These are phyloP conservation scores for Vulpes lagopus DNA, from an alignment of 2,113 vertebrate species.

Conservation along the genomic window DNA sequence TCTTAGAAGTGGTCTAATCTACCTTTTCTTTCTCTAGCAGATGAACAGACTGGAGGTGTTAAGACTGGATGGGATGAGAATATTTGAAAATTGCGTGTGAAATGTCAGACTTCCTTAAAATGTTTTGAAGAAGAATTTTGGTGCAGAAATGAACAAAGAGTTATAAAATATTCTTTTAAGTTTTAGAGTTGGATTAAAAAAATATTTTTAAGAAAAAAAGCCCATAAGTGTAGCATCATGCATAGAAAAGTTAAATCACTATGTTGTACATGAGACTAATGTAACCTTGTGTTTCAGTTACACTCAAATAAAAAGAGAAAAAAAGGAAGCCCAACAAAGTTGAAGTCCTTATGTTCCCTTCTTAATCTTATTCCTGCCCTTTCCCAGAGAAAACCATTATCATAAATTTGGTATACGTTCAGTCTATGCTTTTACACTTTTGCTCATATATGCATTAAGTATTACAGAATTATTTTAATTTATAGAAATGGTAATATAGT, in stretches of 20 bases:
- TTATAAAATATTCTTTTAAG: not conserved
- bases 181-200: not conserved
- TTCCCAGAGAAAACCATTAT: not conserved
- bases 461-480: slow-evolving; percentile 29
- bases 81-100: slow-evolving; percentile 6
- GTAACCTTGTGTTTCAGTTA: not conserved
- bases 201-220: not conserved
- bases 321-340: not conserved
- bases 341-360: not conserved
- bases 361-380: not conserved
- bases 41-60: not conserved
- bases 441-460: not conserved
- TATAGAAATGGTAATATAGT: not conserved
- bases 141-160: slow-evolving; percentile 18
- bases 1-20: not conserved
- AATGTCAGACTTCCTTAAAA: not conserved
- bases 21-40: not conserved
- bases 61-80: not conserved
- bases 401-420: slow-evolving; percentile 13
- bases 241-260: not conserved
- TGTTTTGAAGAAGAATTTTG: slow-evolving; percentile 26
- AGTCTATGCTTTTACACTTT: not conserved
- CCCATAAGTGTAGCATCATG: not conserved
- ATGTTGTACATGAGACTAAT: not conserved
- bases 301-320: not conserved